Base-by-base conservation (phyloP, 2,113 vertebrate species). In the Ptilorrhoa leucosticta region DNA sequence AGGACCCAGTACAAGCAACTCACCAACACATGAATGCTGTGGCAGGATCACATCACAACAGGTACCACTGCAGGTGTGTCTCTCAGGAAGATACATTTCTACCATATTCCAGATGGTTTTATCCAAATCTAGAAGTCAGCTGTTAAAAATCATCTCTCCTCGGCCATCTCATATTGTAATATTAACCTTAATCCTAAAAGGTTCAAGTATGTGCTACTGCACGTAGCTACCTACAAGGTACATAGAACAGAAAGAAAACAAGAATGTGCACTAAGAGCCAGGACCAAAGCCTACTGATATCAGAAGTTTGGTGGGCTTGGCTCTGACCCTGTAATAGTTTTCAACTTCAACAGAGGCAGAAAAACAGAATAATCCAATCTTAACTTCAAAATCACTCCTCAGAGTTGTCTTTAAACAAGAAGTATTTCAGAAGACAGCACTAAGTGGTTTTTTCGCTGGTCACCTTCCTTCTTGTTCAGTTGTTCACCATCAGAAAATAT, bases 21-120 rank as follows among this genome's bases (percentile, higher is more conserved):
- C n/a, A 5, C 12, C 47, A 77, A 22, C 1, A 0, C 30, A 61
- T 30, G 26, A 64, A n/a, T 1, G 19, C 39, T 20, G 13, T 8
- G 39, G 51, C 30, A 58, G 44, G n/a, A 69, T 4, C 65, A 33
- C 40, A 35, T 19, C 33, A 21, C 81, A 44, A 37, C 2, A 1
- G 50, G 50, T 24, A 13, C 33, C n/a, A 66, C 27, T 31, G 13
- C 2, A 19, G 17, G 26, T 44, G 75, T 0, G 2, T 11, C 14
- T 9, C 8, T 76, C 35, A 37, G 56, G 27, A 83, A 89, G 10
- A 71, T 2, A n/a, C 2, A 61, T 15, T 77, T 39, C 61, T 39
- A 60, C 5, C 17, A 2, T 7, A 50, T 24, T 3, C 21, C 3
- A 15, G 9, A 53, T 7, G 28, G 15, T 13, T 85, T 58, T 3